Evolutionary conservation across 1,140 invertebrate species (phyloP), one percentile per base, ranked within the genome.

Genomic region (Drosophila nigromelanica): DNA sequence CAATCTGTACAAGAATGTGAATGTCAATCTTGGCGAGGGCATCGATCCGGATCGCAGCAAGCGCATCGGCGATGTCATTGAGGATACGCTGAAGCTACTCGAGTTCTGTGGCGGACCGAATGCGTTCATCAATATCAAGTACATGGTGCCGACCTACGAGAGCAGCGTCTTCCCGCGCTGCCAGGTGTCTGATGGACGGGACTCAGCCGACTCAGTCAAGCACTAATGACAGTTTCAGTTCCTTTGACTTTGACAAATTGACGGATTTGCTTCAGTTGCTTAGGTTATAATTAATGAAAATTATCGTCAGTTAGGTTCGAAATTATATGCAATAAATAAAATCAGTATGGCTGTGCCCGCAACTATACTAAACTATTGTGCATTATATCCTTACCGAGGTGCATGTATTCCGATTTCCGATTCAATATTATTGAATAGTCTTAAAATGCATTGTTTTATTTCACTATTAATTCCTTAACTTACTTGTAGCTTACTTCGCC

Each of bases 51-150:
- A 96, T 71, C 95, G 95, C 73, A 94, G 95, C 39, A 95, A 97
- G 90, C 98, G 97, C 89, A 93, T 98, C 48, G 96, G 96, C 0
- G 97, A 98, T 90, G 92, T 97, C 12, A 97, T 99, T 73, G 96
- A 98, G 91, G 97, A 99, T 90, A 98, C 98, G 3, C 93, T 99
- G 40, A 97, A 98, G 93, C 93, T 97, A 18, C 93, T 99, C 60
- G 98, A 99, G 92, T 93, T 94, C 71, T 96, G 96, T 89, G 98
- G 98, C 5, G 98, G 98, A 4, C 95, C 97, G 76, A 97, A 98
- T 92, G 97, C 98, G 5, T 99, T 98, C 90, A 98, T 98, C 78
- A 98, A 98, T 91, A 98, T 99, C 78, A 99, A 99, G 93, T 98
- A 98, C 91, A 98, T 99, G 95, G 94, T 99, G 63, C 98, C 98